Evolutionary conservation across 2,888 invertebrate genomes (phyloP), one percentile per base, ranked within the genome.

Genomic region (Drosophila mimetica): DNA sequence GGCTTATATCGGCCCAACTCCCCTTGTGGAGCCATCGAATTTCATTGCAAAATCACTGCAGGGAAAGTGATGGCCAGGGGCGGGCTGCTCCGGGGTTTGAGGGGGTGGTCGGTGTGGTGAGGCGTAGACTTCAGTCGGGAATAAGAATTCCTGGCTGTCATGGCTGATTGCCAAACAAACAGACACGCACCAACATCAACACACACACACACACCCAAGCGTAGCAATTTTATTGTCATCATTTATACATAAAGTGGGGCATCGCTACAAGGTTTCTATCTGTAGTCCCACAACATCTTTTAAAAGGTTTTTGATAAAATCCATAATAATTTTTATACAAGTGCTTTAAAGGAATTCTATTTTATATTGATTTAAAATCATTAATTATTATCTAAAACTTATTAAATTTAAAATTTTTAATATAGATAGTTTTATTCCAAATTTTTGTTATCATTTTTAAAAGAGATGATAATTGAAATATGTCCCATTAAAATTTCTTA

Each of bases 141-240:
- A 60, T 42, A 28, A 18, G 18, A 41, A 66, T 51, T 66, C 63
- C 64, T 42, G 63, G 52, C 63, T 64, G 63, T 64, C 63, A 64
- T 64, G 67, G 52, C 53, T 64, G 63, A 65, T 67, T 67, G 50
- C 50, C 71, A 70, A 39, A 51, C 70, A 59, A 50, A 50, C 67
- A 41, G 50, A 48, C 57, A 48, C 32, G 28, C 42, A 57, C 16
- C 25, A 34, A 34, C 42, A 28, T 20, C 14, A 36, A 30, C 42
- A 20, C 7, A 41, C 34, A 34, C 32, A 36, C 28, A 30, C 25
- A 47, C 63, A 41, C 25, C 28, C 44, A 14, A 44, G 54, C 30
- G 9, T 22, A 47, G 44, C 69, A 34, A 66, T 66, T 69, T 69
- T 70, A 58, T 67, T 69, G 59, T 69, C 67, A 69, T 69, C 67